Evolutionary conservation across 2,113 vertebrate genomes (phyloP), one percentile per base, ranked within the genome.

Genomic region (Tachysurus vachellii): DNA sequence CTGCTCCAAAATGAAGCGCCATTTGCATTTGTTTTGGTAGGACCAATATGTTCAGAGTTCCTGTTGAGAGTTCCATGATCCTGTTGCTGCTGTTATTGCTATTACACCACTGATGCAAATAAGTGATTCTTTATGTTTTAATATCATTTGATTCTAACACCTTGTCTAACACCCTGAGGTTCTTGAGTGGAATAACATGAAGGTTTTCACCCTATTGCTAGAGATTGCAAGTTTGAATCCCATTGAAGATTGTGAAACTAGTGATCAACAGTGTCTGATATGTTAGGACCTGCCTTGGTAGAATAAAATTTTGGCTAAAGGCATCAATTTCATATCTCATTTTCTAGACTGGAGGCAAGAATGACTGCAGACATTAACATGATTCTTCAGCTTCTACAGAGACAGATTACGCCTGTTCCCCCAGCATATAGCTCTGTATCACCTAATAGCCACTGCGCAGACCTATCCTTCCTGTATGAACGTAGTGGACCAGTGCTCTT

Each of bases 311-410:
- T 75, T 85, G 31, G 0, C 54, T 59, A 57, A 84, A 73, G 7
- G 42, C 28, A 26, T 42, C n/a, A 19, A 85, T 79, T 59, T 53
- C 42, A 57, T 13, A 80, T n/a, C 59, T 44, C 44, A 47, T 87
- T 71, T 36, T 64, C 53, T 91, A 99, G 98, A 93, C 89, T 99
- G 91, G 98, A 99, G 92, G 97, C 96, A 82, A 96, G 96, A 57
- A 95, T 99, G 96, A 96, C 96, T 44, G 96, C 97, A 47, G 98
- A 99, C 87, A 97, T 99, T 90, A 96, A 90, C 12, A 93, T 95
- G 86, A 97, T 99, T 91, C 96, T 99, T 11, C 97, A 99, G 94
- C 96, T 99, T 53, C 96, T 99, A 68, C 97, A 98, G 91, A 94
- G 96, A 86, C 97, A 99, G 91, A 93, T 95, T 14, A 93, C 96